phyloP scores from a whole-genome alignment of 2,113 vertebrate species.

The Oreochromis aureus region DNA sequence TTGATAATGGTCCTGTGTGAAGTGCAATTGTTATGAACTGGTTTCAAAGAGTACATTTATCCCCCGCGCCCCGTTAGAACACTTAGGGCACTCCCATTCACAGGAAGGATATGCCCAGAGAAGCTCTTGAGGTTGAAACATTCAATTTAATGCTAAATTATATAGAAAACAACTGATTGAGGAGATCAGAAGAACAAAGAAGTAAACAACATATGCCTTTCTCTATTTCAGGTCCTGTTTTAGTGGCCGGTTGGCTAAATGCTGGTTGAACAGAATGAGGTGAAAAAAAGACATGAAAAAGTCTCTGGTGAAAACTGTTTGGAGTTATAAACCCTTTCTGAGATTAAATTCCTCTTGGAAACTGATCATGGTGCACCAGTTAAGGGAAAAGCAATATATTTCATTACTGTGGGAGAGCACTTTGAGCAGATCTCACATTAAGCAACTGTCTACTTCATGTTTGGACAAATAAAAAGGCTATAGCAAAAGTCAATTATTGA shows the following conservation, averaged over 20 bases:
- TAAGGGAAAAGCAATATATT: neutral
- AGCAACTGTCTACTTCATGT: constrained; percentile 22
- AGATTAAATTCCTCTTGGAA: constrained; percentile 14
- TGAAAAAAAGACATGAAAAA: neutral
- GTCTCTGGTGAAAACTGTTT: neutral
- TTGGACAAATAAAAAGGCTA: constrained; percentile 33
- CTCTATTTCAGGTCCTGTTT: neutral
- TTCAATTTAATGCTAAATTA: constrained; percentile 30
- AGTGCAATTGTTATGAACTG: constrained; percentile 7
- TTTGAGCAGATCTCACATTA: constrained; percentile 12
- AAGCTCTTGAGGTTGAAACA: neutral
- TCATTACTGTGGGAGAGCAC: constrained; percentile 21
- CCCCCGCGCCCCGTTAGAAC: neutral
- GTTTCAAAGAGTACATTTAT: neutral
- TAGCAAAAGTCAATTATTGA: constrained; percentile 1
- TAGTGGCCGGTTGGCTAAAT: neutral
- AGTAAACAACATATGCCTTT: neutral
- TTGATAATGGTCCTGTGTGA: neutral
- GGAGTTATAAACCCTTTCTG: neutral
- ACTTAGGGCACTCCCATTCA: neutral
- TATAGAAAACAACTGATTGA: neutral
- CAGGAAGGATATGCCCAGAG: neutral
- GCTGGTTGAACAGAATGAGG: neutral
- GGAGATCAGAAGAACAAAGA: neutral
- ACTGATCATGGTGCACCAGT: neutral